Percentiles rank a stretch among this genome's conserved stretches.
phyloP scores from a whole-genome alignment of 1,140 invertebrate genomes.

The Neodiprion lecontei region DNA sequence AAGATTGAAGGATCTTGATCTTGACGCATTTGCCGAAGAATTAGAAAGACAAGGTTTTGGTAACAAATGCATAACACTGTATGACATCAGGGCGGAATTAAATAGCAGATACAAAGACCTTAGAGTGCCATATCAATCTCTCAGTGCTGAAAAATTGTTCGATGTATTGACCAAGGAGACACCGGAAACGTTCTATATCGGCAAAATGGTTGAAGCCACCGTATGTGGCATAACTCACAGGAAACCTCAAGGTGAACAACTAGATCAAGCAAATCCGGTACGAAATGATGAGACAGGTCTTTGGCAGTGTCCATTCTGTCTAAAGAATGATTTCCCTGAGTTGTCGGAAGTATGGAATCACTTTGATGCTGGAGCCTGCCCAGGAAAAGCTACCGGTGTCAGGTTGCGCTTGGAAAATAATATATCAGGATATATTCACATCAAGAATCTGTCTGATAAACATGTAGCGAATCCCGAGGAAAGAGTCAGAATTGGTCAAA shows the following conservation, averaged over 20 bases:
- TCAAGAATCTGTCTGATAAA: slow-evolving; percentile 95
- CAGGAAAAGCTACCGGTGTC: slow-evolving; percentile 93
- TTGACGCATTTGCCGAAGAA: slow-evolving; percentile 98
- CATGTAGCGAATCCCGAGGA: slow-evolving; percentile 93
- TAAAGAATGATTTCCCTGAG: slow-evolving; percentile 94
- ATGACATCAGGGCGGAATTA: slow-evolving; percentile 96
- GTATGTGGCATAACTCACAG: slow-evolving; percentile 81
- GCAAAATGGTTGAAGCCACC: slow-evolving; percentile 82
- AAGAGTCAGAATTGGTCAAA: slow-evolving; percentile 84
- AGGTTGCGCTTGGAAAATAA: slow-evolving; percentile 92
- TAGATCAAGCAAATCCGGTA: slow-evolving; percentile 95
- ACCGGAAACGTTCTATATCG: slow-evolving; percentile 93
- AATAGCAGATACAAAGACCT: slow-evolving; percentile 96
- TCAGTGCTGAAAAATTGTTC: slow-evolving; percentile 88
- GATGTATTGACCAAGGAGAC: slow-evolving; percentile 97
- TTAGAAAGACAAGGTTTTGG: slow-evolving; percentile 95
- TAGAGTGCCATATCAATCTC: slow-evolving; percentile 78
- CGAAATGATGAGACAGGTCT: slow-evolving; percentile 91
- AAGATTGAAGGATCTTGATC: slow-evolving; percentile 93
- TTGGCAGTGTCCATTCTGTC: slow-evolving; percentile 98
- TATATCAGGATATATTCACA: slow-evolving; percentile 92
- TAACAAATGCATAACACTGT: slow-evolving; percentile 96
- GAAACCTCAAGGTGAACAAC: slow-evolving; percentile 90
- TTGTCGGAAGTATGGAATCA: slow-evolving; percentile 98
- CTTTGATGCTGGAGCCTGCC: slow-evolving; percentile 95